phyloP scores from a whole-genome alignment of 2,113 vertebrate species.

The Misgurnus mizolepis region DNA sequence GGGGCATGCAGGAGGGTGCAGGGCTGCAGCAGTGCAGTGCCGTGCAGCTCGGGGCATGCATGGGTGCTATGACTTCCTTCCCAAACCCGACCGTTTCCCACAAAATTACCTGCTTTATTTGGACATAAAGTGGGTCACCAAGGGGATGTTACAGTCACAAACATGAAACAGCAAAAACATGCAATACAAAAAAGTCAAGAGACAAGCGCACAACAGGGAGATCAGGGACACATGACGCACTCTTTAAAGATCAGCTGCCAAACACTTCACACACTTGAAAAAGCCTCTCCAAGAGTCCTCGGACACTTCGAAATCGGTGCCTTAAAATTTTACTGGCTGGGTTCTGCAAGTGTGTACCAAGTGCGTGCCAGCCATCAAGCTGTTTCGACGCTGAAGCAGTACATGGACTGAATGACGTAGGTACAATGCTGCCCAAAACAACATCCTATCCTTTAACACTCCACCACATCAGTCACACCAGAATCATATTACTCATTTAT shows the following conservation, averaged over 20 bases:
- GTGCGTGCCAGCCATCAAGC: background rate
- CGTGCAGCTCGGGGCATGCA: constrained; percentile 34
- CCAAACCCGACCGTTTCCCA: background rate
- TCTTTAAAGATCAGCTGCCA: constrained; percentile 6
- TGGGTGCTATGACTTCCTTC: constrained; percentile 11
- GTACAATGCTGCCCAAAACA: constrained; percentile 10
- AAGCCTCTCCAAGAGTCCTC: background rate
- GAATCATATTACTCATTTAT: background rate
- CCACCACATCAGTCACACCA: constrained; percentile 19
- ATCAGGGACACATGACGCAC: constrained; percentile 35
- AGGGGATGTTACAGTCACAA: constrained; percentile 55
- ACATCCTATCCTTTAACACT: constrained; percentile 21
- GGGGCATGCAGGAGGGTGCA: constrained; percentile 63
- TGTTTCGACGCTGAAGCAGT: background rate
- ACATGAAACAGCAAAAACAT: constrained; percentile 60
- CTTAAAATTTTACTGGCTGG: background rate
- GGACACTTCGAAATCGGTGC: constrained; percentile 3
- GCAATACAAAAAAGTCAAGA: constrained; percentile 4
- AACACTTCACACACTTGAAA: background rate
- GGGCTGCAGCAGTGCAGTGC: constrained; percentile 60
- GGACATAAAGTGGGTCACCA: constrained; percentile 69
- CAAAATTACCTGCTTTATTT: background rate
- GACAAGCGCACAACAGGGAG: background rate
- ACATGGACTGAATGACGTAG: constrained; percentile 20
- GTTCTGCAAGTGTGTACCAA: background rate